These are phyloP conservation scores for Chrysomela aeneicollis DNA, from an alignment of 2,888 invertebrate species.

Conservation along the genomic window DNA sequence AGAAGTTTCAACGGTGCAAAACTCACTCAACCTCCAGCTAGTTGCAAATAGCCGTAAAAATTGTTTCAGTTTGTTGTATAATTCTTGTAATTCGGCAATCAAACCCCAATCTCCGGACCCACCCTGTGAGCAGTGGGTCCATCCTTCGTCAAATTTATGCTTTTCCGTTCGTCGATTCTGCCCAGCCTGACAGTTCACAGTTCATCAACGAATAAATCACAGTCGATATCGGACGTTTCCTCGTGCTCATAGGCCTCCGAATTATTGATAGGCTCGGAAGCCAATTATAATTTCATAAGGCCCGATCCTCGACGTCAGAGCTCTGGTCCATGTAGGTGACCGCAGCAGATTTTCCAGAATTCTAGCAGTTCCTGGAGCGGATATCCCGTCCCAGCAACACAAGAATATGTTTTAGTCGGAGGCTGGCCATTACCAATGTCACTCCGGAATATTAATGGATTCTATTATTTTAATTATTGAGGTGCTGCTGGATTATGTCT, in stretches of 20 bases:
- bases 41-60: no score
- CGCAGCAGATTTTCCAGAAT: neutral
- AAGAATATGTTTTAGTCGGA: neutral
- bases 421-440: neutral
- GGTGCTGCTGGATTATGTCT: neutral
- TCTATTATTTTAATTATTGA: neutral
- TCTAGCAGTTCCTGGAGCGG: neutral
- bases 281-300: conserved; percentile 4
- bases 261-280: neutral
- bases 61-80: no score
- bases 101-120: no score
- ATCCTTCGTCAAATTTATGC: conserved; percentile 15
- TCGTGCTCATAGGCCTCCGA: neutral
- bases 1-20: no score
- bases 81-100: no score
- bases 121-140: neutral
- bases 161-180: conserved; percentile 10
- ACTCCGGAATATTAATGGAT: neutral
- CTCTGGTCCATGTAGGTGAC: neutral
- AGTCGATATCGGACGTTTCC: conserved; percentile 2
- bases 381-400: neutral
- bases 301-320: neutral
- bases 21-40: no score
- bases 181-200: conserved; percentile 20
- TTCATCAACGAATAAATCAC: conserved; percentile 36